Evolutionary conservation across 2,888 invertebrate species (phyloP).

Genomic region (Adineta ricciae): DNA sequence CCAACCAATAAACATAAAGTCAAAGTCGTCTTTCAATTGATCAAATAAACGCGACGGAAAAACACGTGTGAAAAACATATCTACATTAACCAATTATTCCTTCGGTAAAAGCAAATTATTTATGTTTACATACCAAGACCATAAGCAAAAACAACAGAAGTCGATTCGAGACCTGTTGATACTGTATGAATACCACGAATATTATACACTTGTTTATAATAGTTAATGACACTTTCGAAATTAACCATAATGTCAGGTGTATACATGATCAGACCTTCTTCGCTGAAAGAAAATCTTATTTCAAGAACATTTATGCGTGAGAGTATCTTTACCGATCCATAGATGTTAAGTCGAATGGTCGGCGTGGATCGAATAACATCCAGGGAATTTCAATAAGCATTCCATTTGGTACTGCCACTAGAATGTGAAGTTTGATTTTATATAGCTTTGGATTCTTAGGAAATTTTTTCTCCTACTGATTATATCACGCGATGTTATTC

Average conservation of each 20-base stretch:
- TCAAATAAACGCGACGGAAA: conserved; percentile 97
- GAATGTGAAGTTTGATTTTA: too few relatives aligned
- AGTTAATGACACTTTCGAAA: conserved; percentile 80
- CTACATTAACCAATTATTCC: conserved; percentile 54
- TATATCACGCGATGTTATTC: conserved; percentile 75
- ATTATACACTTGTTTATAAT: conserved; percentile 74
- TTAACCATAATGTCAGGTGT: conserved; percentile 86
- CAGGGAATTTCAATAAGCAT: conserved; percentile 82
- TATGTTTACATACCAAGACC: conserved; percentile 65
- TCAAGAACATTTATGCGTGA: background rate
- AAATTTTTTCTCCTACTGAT: conserved; percentile 55
- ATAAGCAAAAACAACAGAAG: conserved; percentile 79
- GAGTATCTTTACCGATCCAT: conserved; percentile 54
- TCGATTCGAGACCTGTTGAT: conserved; percentile 89
- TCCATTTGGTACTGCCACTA: conserved; percentile 75
- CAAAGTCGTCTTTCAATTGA: conserved; percentile 94
- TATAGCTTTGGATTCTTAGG: too few relatives aligned
- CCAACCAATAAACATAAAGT: conserved; percentile 81
- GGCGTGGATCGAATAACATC: conserved; percentile 78
- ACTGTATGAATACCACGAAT: conserved; percentile 72
- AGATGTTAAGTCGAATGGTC: conserved; percentile 61
- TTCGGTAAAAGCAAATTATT: background rate
- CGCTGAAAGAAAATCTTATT: conserved; percentile 51
- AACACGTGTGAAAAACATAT: conserved; percentile 88
- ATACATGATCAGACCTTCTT: conserved; percentile 84